Evolutionary conservation across 2,888 invertebrate species (phyloP).

Genomic region (Macrophya annulata): DNA sequence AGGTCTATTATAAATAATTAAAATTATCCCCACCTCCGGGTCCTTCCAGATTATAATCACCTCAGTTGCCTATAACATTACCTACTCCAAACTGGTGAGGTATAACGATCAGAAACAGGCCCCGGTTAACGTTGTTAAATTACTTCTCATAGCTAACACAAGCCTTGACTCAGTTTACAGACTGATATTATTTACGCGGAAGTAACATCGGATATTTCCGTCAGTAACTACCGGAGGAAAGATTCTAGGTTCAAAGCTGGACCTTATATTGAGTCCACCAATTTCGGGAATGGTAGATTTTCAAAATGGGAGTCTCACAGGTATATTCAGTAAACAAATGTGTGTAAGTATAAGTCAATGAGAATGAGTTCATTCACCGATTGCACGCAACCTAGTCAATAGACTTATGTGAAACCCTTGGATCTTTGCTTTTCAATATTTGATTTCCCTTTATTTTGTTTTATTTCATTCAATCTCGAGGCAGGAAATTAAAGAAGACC

Average conservation of each 20-base stretch:
- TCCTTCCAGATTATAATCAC: background rate
- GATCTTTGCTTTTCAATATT: no score
- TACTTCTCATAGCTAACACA: background rate
- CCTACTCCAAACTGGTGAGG: background rate
- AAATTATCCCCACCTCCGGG: background rate
- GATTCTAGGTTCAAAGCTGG: background rate
- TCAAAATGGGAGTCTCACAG: background rate
- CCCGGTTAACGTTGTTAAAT: background rate
- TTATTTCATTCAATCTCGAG: background rate
- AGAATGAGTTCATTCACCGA: no score
- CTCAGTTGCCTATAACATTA: background rate
- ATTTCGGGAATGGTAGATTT: background rate
- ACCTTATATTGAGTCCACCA: background rate
- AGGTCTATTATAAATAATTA: no score
- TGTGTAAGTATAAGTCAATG: no score
- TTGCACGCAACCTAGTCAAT: no score
- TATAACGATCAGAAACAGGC: background rate
- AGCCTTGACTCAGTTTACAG: background rate
- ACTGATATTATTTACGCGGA: background rate
- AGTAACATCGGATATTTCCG: background rate
- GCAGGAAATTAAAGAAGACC: background rate
- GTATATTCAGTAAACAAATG: no score
- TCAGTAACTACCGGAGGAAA: background rate
- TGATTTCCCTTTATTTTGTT: background rate
- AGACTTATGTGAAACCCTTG: no score